Evolutionary conservation across 1,140 invertebrate genomes (phyloP).

Genomic region (Leucophenga varia): DNA sequence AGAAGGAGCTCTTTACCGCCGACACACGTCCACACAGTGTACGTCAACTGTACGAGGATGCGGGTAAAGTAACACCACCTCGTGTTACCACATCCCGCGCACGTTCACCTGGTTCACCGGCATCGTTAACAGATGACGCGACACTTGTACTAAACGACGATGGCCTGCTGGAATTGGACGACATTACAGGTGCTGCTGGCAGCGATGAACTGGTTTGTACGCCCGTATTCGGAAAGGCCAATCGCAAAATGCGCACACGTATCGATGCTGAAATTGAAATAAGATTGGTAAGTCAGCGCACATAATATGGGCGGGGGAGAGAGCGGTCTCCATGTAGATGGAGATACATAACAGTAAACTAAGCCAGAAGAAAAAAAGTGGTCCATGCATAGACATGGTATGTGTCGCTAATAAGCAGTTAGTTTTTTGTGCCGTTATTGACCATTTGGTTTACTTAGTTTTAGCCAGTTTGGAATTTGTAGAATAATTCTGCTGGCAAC

Average conservation of each 20-base stretch:
- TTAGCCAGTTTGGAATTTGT: too few species aligned
- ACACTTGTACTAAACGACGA: constrained; percentile 13
- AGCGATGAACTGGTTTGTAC: constrained; percentile 70
- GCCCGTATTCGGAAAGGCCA: constrained; percentile 71
- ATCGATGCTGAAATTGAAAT: constrained; percentile 85
- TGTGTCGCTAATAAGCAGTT: too few species aligned
- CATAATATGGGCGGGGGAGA: too few species aligned
- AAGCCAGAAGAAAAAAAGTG: too few species aligned
- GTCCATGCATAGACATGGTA: too few species aligned
- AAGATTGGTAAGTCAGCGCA: constrained; percentile 80
- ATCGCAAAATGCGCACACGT: constrained; percentile 66
- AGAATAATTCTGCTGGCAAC: too few species aligned
- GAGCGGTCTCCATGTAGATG: too few species aligned
- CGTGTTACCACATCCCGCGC: constrained; percentile 17
- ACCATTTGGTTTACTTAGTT: too few species aligned
- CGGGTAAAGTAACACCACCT: constrained; percentile 60
- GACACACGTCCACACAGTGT: constrained; percentile 64
- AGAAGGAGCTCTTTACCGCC: constrained; percentile 69
- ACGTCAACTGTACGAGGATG: constrained; percentile 72
- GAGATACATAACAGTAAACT: too few species aligned
- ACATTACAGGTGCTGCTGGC: constrained; percentile 10
- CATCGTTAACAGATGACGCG: constrained; percentile 35
- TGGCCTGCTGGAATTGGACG: constrained; percentile 25
- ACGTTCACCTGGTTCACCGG: constrained; percentile 29
- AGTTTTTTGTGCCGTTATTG: too few species aligned